These are phyloP conservation scores for Tanypteryx hageni DNA, from an alignment of 2,888 invertebrate genomes.

Conservation along the genomic window DNA sequence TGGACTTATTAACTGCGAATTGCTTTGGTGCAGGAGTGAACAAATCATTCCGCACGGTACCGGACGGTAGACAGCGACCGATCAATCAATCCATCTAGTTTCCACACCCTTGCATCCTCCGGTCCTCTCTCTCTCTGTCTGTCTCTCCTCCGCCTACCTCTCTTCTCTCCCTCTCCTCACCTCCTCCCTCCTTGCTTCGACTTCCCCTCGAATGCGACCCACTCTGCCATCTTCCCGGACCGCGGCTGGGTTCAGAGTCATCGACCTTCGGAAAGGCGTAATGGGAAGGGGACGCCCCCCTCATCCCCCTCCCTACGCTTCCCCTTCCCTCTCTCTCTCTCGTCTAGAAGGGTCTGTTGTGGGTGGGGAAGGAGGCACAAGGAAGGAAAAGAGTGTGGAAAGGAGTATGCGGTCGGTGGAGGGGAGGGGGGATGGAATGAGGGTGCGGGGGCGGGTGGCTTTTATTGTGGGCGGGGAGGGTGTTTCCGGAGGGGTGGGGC, in stretches of 20 bases:
- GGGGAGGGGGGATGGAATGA: no score
- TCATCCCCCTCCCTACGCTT: neutral
- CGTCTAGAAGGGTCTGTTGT: slow-evolving; percentile 39
- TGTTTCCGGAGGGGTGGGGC: neutral
- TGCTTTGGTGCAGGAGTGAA: slow-evolving; percentile 57
- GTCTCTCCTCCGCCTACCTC: neutral
- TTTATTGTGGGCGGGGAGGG: slow-evolving; percentile 21
- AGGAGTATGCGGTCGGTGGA: no score
- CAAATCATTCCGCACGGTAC: slow-evolving; percentile 58
- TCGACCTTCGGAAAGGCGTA: neutral
- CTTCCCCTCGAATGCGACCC: slow-evolving; percentile 10
- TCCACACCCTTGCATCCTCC: neutral
- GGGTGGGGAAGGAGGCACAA: neutral
- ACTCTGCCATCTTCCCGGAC: slow-evolving; percentile 46
- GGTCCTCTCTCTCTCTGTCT: neutral
- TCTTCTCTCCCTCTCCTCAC: neutral
- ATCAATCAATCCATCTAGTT: slow-evolving; percentile 59
- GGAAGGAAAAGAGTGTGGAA: no score
- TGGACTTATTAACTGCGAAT: slow-evolving; percentile 62
- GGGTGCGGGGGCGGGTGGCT: neutral
- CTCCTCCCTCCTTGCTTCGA: neutral
- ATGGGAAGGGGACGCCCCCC: neutral
- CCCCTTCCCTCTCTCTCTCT: slow-evolving; percentile 10
- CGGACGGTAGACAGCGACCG: slow-evolving; percentile 54
- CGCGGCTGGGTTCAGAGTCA: slow-evolving; percentile 3